phyloP scores from a whole-genome alignment of 2,113 vertebrate genomes.

The Bubo scandiacus region DNA sequence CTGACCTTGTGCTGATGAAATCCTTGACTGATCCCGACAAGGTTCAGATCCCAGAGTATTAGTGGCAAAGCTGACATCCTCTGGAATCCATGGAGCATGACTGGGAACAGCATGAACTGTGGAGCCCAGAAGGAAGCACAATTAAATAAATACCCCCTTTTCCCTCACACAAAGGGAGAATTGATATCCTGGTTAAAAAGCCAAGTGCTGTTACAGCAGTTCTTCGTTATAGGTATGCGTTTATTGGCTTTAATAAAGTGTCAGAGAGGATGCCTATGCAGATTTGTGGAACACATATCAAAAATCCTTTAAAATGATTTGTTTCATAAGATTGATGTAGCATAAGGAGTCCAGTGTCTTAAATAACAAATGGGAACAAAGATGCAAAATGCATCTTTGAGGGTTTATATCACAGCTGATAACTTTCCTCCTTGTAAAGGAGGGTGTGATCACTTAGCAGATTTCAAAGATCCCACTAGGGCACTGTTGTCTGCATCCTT shows the following conservation, averaged over 20 bases:
- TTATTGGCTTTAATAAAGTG: neutral
- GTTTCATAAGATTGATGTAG: neutral
- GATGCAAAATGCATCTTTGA: neutral
- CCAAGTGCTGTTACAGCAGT: constrained; percentile 34
- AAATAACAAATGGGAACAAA: neutral
- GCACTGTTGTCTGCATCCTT: neutral
- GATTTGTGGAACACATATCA: neutral
- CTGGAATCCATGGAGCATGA: neutral
- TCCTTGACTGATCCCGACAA: constrained; percentile 37
- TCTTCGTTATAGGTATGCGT: neutral
- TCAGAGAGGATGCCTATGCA: neutral
- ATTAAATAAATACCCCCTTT: neutral
- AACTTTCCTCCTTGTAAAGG: neutral
- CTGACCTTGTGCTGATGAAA: constrained; percentile 58
- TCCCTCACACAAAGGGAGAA: neutral
- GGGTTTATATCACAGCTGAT: neutral
- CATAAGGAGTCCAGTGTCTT: neutral
- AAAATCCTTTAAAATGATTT: neutral
- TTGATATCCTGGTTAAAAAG: neutral
- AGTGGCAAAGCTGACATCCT: constrained; percentile 40
- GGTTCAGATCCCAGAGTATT: constrained; percentile 17
- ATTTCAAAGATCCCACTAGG: neutral
- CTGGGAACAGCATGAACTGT: neutral
- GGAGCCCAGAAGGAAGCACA: neutral
- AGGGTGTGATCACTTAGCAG: neutral